Percentiles rank a stretch among this genome's conserved stretches.
Evolutionary conservation across 2,797 vertebrate genomes (phyloP).

Genomic region (Cossypha dichroa): DNA sequence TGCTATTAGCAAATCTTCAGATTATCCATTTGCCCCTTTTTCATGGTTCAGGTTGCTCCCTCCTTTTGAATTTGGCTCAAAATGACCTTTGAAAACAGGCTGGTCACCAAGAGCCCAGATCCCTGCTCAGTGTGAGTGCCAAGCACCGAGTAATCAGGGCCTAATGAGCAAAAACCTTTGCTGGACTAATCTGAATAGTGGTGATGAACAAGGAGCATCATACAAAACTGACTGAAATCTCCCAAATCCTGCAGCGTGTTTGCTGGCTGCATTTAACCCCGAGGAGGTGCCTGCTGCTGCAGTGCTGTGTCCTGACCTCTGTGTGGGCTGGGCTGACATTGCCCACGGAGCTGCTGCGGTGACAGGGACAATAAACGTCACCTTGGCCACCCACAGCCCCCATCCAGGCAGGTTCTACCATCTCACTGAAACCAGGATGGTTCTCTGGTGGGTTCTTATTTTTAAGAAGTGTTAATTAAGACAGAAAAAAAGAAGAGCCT

Average conservation of each 20-base stretch:
- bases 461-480: not conserved
- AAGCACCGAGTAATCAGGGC: not conserved
- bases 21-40: not conserved
- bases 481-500: not conserved
- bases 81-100: not conserved
- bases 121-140: not conserved
- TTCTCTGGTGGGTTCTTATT: not conserved
- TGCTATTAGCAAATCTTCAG: not conserved
- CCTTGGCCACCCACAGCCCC: not conserved
- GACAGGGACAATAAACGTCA: fast-evolving
- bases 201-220: not conserved
- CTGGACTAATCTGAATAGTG: not conserved
- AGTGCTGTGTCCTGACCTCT: not conserved
- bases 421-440: not conserved
- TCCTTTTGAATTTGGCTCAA: not conserved
- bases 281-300: not conserved
- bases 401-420: fast-evolving
- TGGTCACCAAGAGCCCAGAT: fast-evolving
- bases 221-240: not conserved
- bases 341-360: fast-evolving
- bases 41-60: not conserved
- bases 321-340: not conserved
- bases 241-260: not conserved
- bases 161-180: not conserved
- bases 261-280: not conserved